phyloP scores from a whole-genome alignment of 37 sponge, comb jelly and placozoan species.

The Hormiphora californensis region DNA sequence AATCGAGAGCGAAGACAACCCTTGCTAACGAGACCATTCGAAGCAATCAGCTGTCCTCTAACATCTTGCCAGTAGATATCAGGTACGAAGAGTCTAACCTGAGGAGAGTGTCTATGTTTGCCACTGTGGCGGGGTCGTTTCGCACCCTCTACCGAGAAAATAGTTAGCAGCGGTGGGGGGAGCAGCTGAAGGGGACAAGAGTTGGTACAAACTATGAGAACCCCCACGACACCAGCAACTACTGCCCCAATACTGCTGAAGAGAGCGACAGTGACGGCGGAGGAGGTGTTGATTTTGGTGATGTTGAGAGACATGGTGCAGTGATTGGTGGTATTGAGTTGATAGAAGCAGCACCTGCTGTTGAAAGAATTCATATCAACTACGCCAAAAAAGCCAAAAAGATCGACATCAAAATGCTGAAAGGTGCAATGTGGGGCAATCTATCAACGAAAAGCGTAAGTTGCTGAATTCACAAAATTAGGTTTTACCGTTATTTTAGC shows the following conservation, averaged over 20 bases:
- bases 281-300: not conserved
- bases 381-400: slow-evolving; percentile 71
- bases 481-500: no score
- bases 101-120: slow-evolving; percentile 3
- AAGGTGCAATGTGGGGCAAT: slow-evolving; percentile 72
- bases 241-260: slow-evolving; percentile 56
- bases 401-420: slow-evolving; percentile 78
- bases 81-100: not conserved
- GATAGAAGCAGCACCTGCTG: slow-evolving; percentile 46
- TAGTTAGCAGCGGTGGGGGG: not conserved
- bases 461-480: no score
- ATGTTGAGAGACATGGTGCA: not conserved
- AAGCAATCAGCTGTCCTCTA: not conserved
- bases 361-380: slow-evolving; percentile 65
- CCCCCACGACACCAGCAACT: slow-evolving; percentile 65
- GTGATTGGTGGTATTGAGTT: slow-evolving; percentile 10
- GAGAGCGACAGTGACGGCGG: slow-evolving; percentile 55
- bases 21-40: slow-evolving; percentile 8
- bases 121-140: slow-evolving; percentile 12
- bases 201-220: slow-evolving; percentile 73
- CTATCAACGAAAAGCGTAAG: slow-evolving; percentile 48
- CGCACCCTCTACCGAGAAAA: not conserved
- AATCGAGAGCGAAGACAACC: slow-evolving; percentile 15
- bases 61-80: not conserved
- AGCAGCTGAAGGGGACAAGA: not conserved